A percentile compares a stretch with the other conserved stretches of the same genome.
Conservation (phyloP, 1,140 invertebrate species). For the Drosophila baimaii region DNA sequence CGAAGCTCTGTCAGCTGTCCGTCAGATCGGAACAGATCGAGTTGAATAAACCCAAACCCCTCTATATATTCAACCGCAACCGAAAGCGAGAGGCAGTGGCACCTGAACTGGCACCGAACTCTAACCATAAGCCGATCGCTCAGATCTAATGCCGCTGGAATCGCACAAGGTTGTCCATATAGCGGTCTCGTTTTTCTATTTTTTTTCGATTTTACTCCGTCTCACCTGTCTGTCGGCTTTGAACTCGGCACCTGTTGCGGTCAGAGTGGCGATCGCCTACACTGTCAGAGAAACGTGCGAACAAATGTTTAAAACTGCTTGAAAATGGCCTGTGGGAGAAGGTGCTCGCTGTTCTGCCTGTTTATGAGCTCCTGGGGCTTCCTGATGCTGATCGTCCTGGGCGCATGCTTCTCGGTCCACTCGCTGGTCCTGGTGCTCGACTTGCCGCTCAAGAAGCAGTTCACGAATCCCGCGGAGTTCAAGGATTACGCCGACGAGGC, state of each 20-base stretch:
- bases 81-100: constrained; percentile 64
- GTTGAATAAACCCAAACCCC: constrained; percentile 62
- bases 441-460: background rate
- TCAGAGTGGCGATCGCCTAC: constrained; percentile 36
- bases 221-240: constrained; percentile 16
- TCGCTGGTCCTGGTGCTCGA: constrained; percentile 24
- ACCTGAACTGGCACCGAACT: constrained; percentile 40
- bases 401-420: constrained; percentile 13
- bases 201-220: constrained; percentile 44
- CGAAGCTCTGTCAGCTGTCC: constrained; percentile 28
- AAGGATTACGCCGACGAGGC: constrained; percentile 16
- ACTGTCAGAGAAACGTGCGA: constrained; percentile 37
- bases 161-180: constrained; percentile 63
- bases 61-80: constrained; percentile 31
- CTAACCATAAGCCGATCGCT: constrained; percentile 37
- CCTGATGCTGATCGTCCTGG: constrained; percentile 59
- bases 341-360: constrained; percentile 49
- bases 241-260: constrained; percentile 62
- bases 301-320: background rate
- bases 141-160: constrained; percentile 75
- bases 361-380: constrained; percentile 56
- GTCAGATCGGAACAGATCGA: constrained; percentile 30
- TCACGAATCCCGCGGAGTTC: constrained; percentile 14
- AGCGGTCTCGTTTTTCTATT: constrained; percentile 37
- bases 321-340: constrained; percentile 47